A percentile compares a stretch with the other conserved stretches of the same genome.
Conservation (phyloP, 37 sponge, comb jelly and placozoan species). For the Spongilla lacustris region DNA sequence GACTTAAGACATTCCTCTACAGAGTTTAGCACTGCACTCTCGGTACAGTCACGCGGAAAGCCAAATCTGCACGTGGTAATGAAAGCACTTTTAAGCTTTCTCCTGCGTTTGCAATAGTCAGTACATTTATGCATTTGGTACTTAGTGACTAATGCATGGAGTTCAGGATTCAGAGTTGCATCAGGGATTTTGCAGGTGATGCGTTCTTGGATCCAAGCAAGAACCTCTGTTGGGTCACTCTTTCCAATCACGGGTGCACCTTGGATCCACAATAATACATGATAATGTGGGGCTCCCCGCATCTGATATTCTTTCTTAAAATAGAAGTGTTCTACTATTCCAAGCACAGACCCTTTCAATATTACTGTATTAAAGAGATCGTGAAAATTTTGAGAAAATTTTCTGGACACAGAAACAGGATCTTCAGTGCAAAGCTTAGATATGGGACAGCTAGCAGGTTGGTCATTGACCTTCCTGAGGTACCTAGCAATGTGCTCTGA, state of each 20-base stretch:
- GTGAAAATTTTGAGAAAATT: constrained; percentile 51
- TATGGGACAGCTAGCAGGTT: constrained; percentile 10
- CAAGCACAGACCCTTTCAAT: constrained; percentile 34
- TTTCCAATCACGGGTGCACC: constrained; percentile 59
- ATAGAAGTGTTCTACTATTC: constrained; percentile 45
- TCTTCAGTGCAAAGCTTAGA: constrained; percentile 65
- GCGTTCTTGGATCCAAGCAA: constrained; percentile 58
- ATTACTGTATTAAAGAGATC: too few relatives aligned
- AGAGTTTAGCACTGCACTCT: constrained; percentile 16
- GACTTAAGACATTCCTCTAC: constrained; percentile 36
- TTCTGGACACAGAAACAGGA: constrained; percentile 52
- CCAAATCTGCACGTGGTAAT: constrained; percentile 52
- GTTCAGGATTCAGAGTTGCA: constrained; percentile 31
- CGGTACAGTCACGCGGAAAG: constrained; percentile 33
- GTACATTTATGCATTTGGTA: constrained; percentile 27
- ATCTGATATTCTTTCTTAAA: constrained; percentile 37
- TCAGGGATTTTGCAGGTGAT: constrained; percentile 70
- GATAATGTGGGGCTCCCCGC: constrained; percentile 62
- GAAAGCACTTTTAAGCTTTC: constrained; percentile 6
- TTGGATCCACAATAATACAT: constrained; percentile 52
- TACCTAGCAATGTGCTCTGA: constrained; percentile 20
- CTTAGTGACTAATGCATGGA: constrained; percentile 55
- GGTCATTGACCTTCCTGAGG: constrained; percentile 43
- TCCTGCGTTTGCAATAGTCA: constrained; percentile 40
- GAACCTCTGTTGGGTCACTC: too few relatives aligned